These are phyloP conservation scores for Bufo bufo DNA, from an alignment of 2,113 vertebrate species.

Conservation along the genomic window DNA sequence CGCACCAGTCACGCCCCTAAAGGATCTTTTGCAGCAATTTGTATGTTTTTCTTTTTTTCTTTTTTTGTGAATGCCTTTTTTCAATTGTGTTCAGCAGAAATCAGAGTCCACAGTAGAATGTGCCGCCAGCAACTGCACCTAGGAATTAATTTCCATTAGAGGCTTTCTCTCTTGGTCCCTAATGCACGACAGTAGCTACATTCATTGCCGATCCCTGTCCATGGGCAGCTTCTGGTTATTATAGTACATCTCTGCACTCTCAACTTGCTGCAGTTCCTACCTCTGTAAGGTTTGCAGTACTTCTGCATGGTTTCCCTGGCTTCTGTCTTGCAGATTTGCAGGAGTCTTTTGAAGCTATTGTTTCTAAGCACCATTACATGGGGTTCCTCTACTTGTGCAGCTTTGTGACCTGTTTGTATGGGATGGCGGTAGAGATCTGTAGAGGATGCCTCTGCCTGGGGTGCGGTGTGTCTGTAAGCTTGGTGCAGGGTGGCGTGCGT, in stretches of 20 bases:
- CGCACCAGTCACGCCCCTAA: too few species aligned
- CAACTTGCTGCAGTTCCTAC: background rate
- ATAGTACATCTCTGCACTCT: background rate
- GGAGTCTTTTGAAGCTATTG: background rate
- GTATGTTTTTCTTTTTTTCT: background rate
- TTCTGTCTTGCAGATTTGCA: background rate
- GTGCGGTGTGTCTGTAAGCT: background rate
- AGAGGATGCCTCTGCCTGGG: background rate
- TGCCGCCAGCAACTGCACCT: background rate
- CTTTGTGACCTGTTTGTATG: background rate
- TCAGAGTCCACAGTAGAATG: too few species aligned
- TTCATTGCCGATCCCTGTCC: too few species aligned
- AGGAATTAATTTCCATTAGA: background rate
- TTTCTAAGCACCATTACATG: background rate
- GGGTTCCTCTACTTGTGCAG: background rate
- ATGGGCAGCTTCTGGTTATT: background rate
- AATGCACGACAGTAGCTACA: background rate
- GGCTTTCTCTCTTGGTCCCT: background rate
- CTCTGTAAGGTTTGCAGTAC: background rate
- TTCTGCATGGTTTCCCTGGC: background rate
- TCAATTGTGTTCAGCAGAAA: too few species aligned
- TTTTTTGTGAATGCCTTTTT: too few species aligned
- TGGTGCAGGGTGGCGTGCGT: background rate
- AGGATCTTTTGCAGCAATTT: background rate
- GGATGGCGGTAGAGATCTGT: background rate